Base-by-base conservation (phyloP, 2,888 invertebrate genomes). In the Temnothorax rugatulus region DNA sequence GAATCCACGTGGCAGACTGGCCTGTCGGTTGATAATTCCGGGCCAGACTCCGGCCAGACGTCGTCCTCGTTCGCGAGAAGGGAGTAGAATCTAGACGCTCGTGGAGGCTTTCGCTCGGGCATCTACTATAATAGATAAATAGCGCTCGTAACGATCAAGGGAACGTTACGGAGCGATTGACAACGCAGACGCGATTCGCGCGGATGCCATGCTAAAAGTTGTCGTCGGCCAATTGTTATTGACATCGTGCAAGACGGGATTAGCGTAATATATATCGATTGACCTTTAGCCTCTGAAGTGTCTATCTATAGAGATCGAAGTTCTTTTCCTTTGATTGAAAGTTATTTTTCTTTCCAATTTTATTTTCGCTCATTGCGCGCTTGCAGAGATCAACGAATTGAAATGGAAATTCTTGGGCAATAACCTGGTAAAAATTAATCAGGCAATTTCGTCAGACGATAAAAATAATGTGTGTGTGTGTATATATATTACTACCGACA, bases 1-100 rank as follows among this genome's bases (percentile, higher is more conserved):
- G 38, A 69, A 29, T 63, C 21, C 21, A 75, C 8, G 21, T 21
- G 38, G 1, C 7, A 18, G 34, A 63, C 29, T 9, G 15, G 1
- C 4, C 52, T 77, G 15, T 18, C 77, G 44, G 7, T 5, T 34
- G 41, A 82, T 34, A 52, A 76, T 41, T 76, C 41, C 41, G 38
- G 4, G 9, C 44, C 25, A 85, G 85, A 83, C 73, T 41, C 2
- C 13, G 44, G n/a, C 83, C 59, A 85, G 77, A 84, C 61, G 25
- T 41, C 11, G 11, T 50, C 15, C 18, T 57, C 66, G 41, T 34
- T 9, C 41, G 25, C 11, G 8, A 18, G 8, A 25, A 25, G 50
- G 52, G 18, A 66, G 21, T 64, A 64, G 34, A 50, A 34, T 76
- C 9, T 68, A 21, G 13, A 25, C 2, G 11, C 54, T 50, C n/a